Percentiles rank a stretch among this genome's conserved stretches.
These are phyloP conservation scores for Papilio xuthus DNA, from an alignment of 1,140 invertebrate genomes.

Conservation along the genomic window DNA sequence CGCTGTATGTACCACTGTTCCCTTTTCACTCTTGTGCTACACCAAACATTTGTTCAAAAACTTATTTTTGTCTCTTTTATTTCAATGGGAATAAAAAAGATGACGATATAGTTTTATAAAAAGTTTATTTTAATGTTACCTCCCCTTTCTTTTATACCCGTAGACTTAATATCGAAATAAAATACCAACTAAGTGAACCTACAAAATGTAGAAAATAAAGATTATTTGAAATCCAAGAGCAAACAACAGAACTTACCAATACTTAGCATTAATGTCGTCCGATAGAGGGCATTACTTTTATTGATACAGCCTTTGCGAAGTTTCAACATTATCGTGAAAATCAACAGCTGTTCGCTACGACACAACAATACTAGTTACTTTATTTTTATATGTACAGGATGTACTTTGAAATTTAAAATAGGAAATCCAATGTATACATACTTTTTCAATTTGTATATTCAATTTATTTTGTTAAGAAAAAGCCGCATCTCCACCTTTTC, in stretches of 20 bases:
- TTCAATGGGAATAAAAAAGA: too few relatives aligned
- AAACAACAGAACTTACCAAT: constrained; percentile 4
- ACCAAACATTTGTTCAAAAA: too few relatives aligned
- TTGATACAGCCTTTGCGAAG: constrained; percentile 12
- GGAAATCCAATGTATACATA: not conserved
- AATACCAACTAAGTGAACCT: not conserved
- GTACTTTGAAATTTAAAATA: not conserved
- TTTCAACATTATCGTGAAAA: constrained; percentile 9
- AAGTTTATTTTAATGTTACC: too few relatives aligned
- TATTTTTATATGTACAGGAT: not conserved
- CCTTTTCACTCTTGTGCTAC: too few relatives aligned
- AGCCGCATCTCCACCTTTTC: too few relatives aligned
- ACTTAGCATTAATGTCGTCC: constrained; percentile 1
- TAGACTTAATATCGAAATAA: too few relatives aligned
- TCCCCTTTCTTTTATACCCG: too few relatives aligned
- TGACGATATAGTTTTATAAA: too few relatives aligned
- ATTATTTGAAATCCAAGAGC: not conserved
- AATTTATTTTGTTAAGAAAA: too few relatives aligned
- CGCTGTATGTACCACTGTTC: not conserved
- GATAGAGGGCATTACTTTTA: constrained; percentile 1
- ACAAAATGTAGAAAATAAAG: not conserved
- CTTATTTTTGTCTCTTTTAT: too few relatives aligned
- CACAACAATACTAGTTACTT: not conserved
- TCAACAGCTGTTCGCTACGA: constrained; percentile 1
- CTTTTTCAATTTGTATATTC: too few relatives aligned